phyloP scores from a whole-genome alignment of 2,888 invertebrate genomes.

The Mactromeris polynyma region DNA sequence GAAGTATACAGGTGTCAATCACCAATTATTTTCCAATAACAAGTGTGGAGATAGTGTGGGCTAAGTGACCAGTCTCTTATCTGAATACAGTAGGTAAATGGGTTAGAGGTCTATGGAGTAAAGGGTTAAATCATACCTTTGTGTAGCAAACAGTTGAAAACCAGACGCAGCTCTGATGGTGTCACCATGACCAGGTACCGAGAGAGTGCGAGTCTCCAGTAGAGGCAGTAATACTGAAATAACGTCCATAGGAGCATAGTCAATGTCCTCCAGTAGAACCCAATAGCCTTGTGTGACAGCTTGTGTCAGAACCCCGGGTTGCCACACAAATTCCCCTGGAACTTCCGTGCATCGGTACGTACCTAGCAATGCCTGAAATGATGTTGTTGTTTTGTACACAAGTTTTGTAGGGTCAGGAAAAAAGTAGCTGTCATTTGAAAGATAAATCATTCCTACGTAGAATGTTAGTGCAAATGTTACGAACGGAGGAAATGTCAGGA shows the following conservation, averaged over 20 bases:
- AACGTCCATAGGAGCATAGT: slow-evolving; percentile 97
- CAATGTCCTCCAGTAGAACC: slow-evolving; percentile 98
- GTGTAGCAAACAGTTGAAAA: slow-evolving; percentile 97
- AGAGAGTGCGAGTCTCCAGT: slow-evolving; percentile 93
- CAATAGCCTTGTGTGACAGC: slow-evolving; percentile 90
- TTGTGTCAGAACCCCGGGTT: slow-evolving; percentile 95
- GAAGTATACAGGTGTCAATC: too few relatives aligned
- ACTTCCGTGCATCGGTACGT: slow-evolving; percentile 97
- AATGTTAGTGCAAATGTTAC: too few relatives aligned
- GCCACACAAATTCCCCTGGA: slow-evolving; percentile 99
- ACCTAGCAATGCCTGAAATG: slow-evolving; percentile 92
- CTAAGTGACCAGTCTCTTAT: too few relatives aligned
- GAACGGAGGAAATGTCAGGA: too few relatives aligned
- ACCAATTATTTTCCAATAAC: too few relatives aligned
- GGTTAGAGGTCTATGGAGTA: too few relatives aligned
- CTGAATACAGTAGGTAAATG: too few relatives aligned
- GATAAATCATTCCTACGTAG: too few relatives aligned
- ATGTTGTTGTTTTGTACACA: neutral
- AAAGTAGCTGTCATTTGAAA: too few relatives aligned
- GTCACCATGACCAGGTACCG: slow-evolving; percentile 96
- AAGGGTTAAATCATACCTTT: slow-evolving; percentile 88
- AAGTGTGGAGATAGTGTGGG: too few relatives aligned
- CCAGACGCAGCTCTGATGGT: slow-evolving; percentile 93
- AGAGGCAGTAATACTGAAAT: slow-evolving; percentile 95
- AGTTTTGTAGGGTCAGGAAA: too few relatives aligned